Percentiles rank a stretch among this genome's conserved stretches.
Conservation (phyloP, 2,113 vertebrate species). For the Pampusana beccarii region DNA sequence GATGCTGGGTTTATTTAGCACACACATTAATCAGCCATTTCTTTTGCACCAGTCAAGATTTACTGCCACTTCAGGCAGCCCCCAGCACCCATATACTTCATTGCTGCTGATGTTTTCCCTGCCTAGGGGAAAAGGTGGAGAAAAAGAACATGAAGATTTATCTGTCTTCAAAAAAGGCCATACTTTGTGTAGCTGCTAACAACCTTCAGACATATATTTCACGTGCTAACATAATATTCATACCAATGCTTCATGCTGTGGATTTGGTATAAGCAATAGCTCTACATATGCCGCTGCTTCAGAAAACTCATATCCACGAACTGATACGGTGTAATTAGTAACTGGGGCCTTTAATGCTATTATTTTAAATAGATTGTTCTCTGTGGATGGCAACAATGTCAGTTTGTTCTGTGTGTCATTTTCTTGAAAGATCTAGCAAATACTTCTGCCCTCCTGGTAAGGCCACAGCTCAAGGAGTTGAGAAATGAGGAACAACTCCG, state of each 20-base stretch:
- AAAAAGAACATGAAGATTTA: not conserved
- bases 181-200: not conserved
- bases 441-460: not conserved
- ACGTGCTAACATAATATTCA: not conserved
- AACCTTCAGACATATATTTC: not conserved
- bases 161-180: not conserved
- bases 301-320: not conserved
- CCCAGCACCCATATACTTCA: not conserved
- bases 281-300: not conserved
- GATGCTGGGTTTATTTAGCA: not conserved
- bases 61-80: not conserved
- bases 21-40: not conserved
- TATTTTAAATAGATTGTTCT: not conserved
- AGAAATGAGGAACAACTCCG: not conserved
- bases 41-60: not conserved
- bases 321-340: constrained; percentile 7
- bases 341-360: not conserved
- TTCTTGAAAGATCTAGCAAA: not conserved
- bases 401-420: not conserved
- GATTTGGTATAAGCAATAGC: not conserved
- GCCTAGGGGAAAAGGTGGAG: not conserved
- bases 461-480: not conserved
- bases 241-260: not conserved
- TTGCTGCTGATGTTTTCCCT: not conserved
- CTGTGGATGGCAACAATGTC: not conserved